A percentile compares a stretch with the other conserved stretches of the same genome.
phyloP scores from a whole-genome alignment of 2,797 vertebrate genomes.

The Thalassophryne amazonica region DNA sequence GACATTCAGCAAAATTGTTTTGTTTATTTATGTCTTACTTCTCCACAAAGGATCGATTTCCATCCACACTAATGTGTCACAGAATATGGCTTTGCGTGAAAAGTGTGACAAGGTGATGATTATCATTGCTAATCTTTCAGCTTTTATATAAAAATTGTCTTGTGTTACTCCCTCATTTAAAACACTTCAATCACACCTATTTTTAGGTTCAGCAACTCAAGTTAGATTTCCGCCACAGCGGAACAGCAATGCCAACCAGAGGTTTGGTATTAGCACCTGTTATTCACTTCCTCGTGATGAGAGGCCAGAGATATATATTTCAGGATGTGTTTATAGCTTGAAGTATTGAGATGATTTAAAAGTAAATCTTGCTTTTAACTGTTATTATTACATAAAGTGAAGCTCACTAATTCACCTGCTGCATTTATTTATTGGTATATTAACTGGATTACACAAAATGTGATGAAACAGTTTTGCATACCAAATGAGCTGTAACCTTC shows the following conservation, averaged over 20 bases:
- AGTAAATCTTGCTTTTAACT: background rate
- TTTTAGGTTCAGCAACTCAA: constrained; percentile 14
- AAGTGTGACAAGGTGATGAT: background rate
- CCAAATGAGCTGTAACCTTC: too few relatives aligned
- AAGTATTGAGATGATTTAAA: background rate
- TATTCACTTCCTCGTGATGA: background rate
- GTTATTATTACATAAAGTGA: too few relatives aligned
- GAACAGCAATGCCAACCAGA: background rate
- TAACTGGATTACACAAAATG: too few relatives aligned
- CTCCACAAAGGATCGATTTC: constrained; percentile 52
- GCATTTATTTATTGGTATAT: too few relatives aligned
- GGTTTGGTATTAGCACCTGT: background rate
- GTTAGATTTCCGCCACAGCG: background rate
- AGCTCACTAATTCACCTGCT: too few relatives aligned
- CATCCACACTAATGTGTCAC: background rate
- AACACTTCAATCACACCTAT: constrained; percentile 1
- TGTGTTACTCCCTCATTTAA: background rate
- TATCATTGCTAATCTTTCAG: background rate
- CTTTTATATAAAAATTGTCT: background rate
- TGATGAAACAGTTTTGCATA: too few relatives aligned
- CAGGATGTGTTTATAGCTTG: background rate
- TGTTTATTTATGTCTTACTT: constrained; percentile 75
- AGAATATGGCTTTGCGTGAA: background rate
- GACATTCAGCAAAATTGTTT: constrained; percentile 72
- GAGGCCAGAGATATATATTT: background rate